Base-by-base conservation (phyloP, 2,888 invertebrate genomes). In the Resseliella maxima region DNA sequence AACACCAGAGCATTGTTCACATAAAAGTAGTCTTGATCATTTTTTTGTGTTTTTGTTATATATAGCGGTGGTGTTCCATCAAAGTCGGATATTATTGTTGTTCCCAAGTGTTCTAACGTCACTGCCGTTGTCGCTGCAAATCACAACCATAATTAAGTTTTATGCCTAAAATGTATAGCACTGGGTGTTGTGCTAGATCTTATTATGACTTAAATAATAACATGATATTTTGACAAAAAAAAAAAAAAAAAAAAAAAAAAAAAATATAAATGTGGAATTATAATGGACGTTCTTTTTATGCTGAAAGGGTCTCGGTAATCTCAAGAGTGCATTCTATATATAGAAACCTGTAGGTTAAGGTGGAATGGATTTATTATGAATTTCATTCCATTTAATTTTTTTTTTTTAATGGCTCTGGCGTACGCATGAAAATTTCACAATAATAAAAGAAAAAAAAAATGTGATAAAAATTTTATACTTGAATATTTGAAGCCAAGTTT, bases 31-130 rank as follows among this genome's bases (percentile, higher is more conserved):
- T 91, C 90, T 88, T 94, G 94, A 90, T 93, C 92, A 5, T 90
- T 89, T 85, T 92, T 92, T 21, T 93, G 92, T 87, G 93, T 93
- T 88, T 94, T 93, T 86, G 96, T 96, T 87, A 97, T 94, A 95
- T 96, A 97, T 86, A 97, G 91, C 0, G 96, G 96, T 0, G 96
- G 96, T 91, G 96, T 96, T 27, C 96, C 97, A 87, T 95, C 95
- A 89, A 96, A 92, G 90, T 96, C 96, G 36, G 97, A 95, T 27
- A 94, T 93, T 89, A 97, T 93, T 6, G 93, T 89, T 89, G 86
- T 88, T 88, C 87, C 87, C 38, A 88, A 93, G 86, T 92, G 94
- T 88, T 94, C 94, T 89, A 96, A 92, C 46, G 93, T 94, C 88
- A 94, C 93, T 0, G 96, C 95, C 88, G 95, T 92, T 89, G 95